These are phyloP conservation scores for Eilema griseolum DNA, from an alignment of 2,888 invertebrate species.

Conservation along the genomic window DNA sequence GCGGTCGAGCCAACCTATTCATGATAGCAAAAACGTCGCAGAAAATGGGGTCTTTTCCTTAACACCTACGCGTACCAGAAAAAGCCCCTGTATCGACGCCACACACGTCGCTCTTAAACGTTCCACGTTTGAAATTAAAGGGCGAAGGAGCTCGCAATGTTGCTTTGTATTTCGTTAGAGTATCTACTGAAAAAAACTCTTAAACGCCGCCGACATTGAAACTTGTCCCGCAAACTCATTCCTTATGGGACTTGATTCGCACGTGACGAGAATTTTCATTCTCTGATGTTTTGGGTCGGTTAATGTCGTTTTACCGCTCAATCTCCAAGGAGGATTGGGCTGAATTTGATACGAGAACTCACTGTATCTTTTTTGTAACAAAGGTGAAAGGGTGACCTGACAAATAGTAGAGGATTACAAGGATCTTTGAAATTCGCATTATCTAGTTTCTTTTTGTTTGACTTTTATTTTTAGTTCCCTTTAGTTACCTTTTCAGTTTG, in stretches of 20 bases:
- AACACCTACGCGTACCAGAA: conserved; percentile 20
- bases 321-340: conserved; percentile 64
- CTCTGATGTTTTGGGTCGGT: conserved; percentile 64
- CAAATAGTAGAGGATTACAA: conserved; percentile 24
- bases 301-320: conserved; percentile 71
- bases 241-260: conserved; percentile 71
- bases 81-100: conserved; percentile 55
- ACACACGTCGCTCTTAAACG: conserved; percentile 64
- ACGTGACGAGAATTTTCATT: conserved; percentile 75
- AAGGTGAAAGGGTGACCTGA: conserved; percentile 32
- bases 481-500: neutral
- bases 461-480: neutral
- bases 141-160: conserved; percentile 63
- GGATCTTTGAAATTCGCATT: conserved; percentile 1
- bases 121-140: conserved; percentile 78
- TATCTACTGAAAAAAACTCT: conserved; percentile 62
- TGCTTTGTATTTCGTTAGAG: conserved; percentile 62
- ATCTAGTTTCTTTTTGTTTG: conserved; percentile 7
- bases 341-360: conserved; percentile 64
- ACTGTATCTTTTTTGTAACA: conserved; percentile 52
- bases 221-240: conserved; percentile 70
- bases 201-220: conserved; percentile 70
- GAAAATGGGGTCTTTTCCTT: neutral
- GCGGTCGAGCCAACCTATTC: neutral
- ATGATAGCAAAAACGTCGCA: neutral